Conservation (phyloP, 1,140 invertebrate species). For the Bombus confusus region DNA sequence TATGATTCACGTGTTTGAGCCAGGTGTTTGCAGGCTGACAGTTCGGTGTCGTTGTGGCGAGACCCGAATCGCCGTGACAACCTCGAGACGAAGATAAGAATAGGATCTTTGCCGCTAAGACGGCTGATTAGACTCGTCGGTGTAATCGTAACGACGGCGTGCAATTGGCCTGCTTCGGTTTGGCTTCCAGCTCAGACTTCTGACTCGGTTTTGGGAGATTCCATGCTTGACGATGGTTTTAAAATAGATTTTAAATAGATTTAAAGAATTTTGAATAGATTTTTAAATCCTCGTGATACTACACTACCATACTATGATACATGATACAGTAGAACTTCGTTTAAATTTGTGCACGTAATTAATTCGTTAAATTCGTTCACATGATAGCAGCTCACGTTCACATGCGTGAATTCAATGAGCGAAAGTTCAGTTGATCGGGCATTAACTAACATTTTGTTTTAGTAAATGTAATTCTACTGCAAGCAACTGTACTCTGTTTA, state of each 20-base stretch:
- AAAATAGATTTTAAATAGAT: not conserved
- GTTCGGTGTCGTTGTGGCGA: constrained; percentile 20
- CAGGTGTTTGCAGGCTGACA: constrained; percentile 36
- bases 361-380: too few species aligned
- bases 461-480: too few species aligned
- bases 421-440: too few species aligned
- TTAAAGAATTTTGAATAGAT: not conserved
- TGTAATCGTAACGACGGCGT: constrained; percentile 29
- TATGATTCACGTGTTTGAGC: constrained; percentile 19
- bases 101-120: constrained; percentile 36
- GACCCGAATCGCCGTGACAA: constrained; percentile 49
- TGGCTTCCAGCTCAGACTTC: not conserved
- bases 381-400: too few species aligned
- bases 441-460: too few species aligned
- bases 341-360: too few species aligned
- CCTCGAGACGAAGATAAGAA: constrained; percentile 60
- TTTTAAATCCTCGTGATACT: not conserved
- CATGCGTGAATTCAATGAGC: too few species aligned
- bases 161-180: not conserved
- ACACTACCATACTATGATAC: too few species aligned
- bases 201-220: not conserved
- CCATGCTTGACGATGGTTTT: not conserved
- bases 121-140: constrained; percentile 28
- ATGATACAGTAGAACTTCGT: too few species aligned
- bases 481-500: too few species aligned